These are phyloP conservation scores for Drosophila seguyi DNA, from an alignment of 1,140 invertebrate genomes.

Conservation along the genomic window DNA sequence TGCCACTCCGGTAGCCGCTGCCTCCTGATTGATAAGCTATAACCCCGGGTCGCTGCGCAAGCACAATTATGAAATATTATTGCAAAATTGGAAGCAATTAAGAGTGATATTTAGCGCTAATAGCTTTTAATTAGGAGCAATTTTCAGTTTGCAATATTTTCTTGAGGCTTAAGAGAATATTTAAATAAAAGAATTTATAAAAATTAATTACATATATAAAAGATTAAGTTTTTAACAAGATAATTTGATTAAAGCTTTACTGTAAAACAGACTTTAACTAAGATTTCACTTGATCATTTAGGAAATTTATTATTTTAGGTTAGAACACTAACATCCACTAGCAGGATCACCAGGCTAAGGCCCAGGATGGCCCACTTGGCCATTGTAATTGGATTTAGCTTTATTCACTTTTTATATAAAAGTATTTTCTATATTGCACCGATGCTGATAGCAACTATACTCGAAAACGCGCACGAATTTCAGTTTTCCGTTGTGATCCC, in stretches of 20 bases:
- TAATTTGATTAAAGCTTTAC: background rate
- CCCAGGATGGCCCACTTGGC: slow-evolving; percentile 27
- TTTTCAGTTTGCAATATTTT: background rate
- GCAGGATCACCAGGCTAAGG: slow-evolving; percentile 31
- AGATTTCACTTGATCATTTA: background rate
- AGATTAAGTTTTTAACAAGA: background rate
- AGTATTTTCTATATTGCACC: slow-evolving; percentile 17
- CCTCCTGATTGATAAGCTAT: slow-evolving; percentile 67
- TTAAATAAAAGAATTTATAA: background rate
- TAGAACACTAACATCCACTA: slow-evolving; percentile 38
- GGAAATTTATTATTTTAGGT: background rate
- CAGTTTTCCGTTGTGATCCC: slow-evolving; percentile 38
- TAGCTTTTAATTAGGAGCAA: slow-evolving; percentile 25
- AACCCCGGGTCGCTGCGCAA: slow-evolving; percentile 55
- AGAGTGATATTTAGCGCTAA: slow-evolving; percentile 1
- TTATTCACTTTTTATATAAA: slow-evolving; percentile 2
- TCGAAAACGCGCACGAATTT: slow-evolving; percentile 3
- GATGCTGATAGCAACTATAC: slow-evolving; percentile 23
- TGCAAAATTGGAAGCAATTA: slow-evolving; percentile 26
- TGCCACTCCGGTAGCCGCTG: slow-evolving; percentile 39
- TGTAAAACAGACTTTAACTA: background rate
- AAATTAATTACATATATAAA: background rate
- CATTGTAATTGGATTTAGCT: slow-evolving; percentile 16
- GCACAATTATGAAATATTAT: slow-evolving; percentile 63
- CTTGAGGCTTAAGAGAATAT: too few species aligned